Evolutionary conservation across 1,140 invertebrate genomes (phyloP), one percentile per base, ranked within the genome.

Genomic region (Glomeris maerens): DNA sequence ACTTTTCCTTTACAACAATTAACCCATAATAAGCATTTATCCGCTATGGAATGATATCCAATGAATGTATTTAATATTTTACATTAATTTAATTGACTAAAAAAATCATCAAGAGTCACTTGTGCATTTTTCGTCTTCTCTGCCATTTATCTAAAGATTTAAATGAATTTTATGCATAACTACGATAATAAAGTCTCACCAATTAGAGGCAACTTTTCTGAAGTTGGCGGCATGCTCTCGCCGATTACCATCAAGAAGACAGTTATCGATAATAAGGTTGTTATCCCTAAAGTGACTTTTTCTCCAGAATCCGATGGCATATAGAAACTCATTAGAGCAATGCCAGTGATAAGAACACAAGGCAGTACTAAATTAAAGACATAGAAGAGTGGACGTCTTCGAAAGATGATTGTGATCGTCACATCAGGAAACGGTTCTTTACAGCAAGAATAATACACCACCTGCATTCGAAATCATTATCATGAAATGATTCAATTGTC

Each of bases 201-300:
- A 54, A 78, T 75, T 5, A 78, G 64, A 17, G 76, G 76, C 21
- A 66, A 59, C 31, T 72, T 72, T 54, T 78, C 74, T 2, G 74
- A 74, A 2, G 75, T 77, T 2, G 77, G 76, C 13, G 76, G 76
- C 73, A 78, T 74, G 54, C 67, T 71, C 53, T 78, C 76, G 3
- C 74, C 73, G 25, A 78, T 76, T 38, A 78, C 67, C 75, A 78
- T 78, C 7, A 78, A 62, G 57, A 78, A 78, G 13, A 78, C 76
- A 26, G 76, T 78, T 67, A 78, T 78, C 25, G 74, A 76, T 17
- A 78, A 66, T 0, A 78, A 64, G 0, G 76, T 77, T 10, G 76
- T 78, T 46, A 78, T 78, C 41, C 76, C 73, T 28, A 71, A 55
- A 1, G 65, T 67, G 1, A 71, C 68, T 55, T 67, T 67, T 56